Conservation (phyloP, 2,888 invertebrate species). For the Aspidiotus rigidus region DNA sequence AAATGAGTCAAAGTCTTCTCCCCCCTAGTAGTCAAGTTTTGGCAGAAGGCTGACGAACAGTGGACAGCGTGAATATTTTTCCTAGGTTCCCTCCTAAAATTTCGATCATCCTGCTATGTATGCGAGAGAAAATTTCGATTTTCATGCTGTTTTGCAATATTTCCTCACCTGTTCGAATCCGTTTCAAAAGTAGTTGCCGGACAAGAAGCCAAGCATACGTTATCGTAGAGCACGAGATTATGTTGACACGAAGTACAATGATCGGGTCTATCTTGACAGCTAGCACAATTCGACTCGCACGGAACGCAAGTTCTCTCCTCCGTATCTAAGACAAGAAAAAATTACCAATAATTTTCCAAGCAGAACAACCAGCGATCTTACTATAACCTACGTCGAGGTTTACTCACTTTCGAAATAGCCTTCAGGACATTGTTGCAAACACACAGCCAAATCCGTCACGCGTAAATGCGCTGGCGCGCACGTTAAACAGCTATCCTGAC, state of each 20-base stretch:
- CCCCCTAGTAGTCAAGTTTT: no score
- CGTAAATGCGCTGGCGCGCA: conserved; percentile 75
- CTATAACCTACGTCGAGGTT: not conserved
- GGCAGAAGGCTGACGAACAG: no score
- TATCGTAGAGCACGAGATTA: conserved; percentile 71
- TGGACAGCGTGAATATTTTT: no score
- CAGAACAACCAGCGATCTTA: no score
- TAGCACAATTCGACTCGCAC: conserved; percentile 76
- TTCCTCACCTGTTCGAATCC: conserved; percentile 61
- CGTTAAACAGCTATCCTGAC: conserved; percentile 74
- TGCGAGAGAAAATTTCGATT: no score
- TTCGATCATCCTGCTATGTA: no score
- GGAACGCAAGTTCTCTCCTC: conserved; percentile 69
- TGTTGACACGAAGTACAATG: conserved; percentile 81
- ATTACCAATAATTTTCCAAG: not conserved
- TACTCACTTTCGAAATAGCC: conserved; percentile 78
- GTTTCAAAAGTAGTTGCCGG: conserved; percentile 74
- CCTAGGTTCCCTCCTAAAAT: no score
- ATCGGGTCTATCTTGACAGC: conserved; percentile 72
- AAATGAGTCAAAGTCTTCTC: no score
- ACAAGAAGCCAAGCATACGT: conserved; percentile 73
- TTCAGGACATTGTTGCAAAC: conserved; percentile 79
- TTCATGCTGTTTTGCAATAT: no score
- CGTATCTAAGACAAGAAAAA: conserved; percentile 47
- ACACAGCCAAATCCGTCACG: conserved; percentile 74